These are phyloP conservation scores for Todiramphus chloris DNA, from an alignment of 2,113 vertebrate species.

Conservation along the genomic window DNA sequence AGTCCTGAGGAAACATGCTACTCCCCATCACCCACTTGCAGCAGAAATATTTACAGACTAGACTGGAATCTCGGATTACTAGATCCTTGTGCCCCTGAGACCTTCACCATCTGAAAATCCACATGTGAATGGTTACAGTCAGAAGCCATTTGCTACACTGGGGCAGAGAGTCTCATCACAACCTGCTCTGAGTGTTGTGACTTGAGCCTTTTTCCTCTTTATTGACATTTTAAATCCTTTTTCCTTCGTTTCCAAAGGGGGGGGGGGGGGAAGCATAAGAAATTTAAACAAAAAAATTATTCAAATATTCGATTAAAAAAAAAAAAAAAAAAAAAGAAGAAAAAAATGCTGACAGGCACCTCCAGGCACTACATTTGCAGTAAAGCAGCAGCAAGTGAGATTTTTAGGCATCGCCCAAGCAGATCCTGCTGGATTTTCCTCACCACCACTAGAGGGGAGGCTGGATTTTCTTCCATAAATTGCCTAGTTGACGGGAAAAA, in stretches of 20 bases:
- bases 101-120: not conserved
- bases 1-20: not conserved
- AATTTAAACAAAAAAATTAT: not conserved
- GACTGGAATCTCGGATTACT: not conserved
- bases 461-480: conserved; percentile 47
- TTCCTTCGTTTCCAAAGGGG: not conserved
- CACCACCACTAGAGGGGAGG: conserved; percentile 73
- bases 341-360: not conserved
- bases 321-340: not conserved
- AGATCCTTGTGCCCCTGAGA: not conserved
- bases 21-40: not conserved
- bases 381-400: not conserved
- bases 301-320: fast-evolving
- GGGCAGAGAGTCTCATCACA: not conserved
- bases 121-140: not conserved
- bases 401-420: not conserved
- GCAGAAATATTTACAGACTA: not conserved
- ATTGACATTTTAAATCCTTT: not conserved
- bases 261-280: not conserved
- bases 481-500: conserved; percentile 25
- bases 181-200: fast-evolving
- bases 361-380: not conserved
- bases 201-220: not conserved
- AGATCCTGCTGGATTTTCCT: conserved; percentile 57
- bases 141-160: not conserved